Evolutionary conservation across 2,797 vertebrate genomes (phyloP).

Genomic region (Zenarchopterus dispar): DNA sequence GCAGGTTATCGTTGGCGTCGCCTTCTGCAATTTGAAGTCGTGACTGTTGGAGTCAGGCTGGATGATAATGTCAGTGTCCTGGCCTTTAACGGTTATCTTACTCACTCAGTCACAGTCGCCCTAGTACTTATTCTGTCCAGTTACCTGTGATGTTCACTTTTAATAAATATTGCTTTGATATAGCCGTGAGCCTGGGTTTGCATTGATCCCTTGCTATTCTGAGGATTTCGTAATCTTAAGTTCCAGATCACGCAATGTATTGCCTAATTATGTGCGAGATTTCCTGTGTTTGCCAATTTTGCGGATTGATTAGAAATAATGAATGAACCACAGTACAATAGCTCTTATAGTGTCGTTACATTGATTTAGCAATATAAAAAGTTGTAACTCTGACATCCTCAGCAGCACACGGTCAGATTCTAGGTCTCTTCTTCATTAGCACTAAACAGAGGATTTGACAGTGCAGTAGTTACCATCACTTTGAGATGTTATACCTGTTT

Average conservation of each 20-base stretch:
- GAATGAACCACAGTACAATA: no score
- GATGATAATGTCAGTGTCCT: slow-evolving; percentile 42
- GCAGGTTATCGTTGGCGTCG: neutral
- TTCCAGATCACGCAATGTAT: neutral
- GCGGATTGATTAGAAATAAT: neutral
- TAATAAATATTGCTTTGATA: neutral
- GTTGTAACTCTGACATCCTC: no score
- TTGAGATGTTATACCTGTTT: no score
- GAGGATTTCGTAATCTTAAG: no score
- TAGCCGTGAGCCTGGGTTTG: no score
- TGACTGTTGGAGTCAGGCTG: slow-evolving; percentile 68
- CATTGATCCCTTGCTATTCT: no score
- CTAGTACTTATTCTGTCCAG: slow-evolving; percentile 3
- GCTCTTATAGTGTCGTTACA: no score
- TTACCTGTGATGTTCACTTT: neutral
- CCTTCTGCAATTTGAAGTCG: slow-evolving; percentile 56
- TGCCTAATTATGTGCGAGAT: slow-evolving; percentile 6
- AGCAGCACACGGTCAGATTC: neutral
- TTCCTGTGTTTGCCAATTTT: neutral
- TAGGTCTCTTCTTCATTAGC: neutral
- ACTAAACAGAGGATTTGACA: neutral
- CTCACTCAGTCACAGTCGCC: neutral
- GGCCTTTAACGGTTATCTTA: slow-evolving; percentile 54
- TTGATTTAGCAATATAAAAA: no score
- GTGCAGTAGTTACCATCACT: no score